A percentile compares a stretch with the other conserved stretches of the same genome.
These are phyloP conservation scores for Lethrus apterus DNA, from an alignment of 1,140 invertebrate genomes.

Conservation along the genomic window DNA sequence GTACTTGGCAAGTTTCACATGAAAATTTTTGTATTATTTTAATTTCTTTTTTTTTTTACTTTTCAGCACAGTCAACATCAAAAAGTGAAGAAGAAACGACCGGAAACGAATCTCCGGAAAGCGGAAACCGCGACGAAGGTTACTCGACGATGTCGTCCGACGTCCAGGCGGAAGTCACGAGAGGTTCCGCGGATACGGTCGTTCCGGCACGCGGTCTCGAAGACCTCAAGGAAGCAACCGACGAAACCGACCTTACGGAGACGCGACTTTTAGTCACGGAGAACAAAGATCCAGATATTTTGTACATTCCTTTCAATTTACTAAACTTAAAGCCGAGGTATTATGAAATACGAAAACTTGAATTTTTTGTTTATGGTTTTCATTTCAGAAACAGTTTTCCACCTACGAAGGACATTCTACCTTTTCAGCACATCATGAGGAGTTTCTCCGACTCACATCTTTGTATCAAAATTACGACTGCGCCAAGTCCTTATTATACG, in stretches of 20 bases:
- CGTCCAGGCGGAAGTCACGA: slow-evolving; percentile 59
- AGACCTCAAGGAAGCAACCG: slow-evolving; percentile 63
- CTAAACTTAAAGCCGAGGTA: slow-evolving; percentile 52
- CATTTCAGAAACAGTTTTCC: slow-evolving; percentile 57
- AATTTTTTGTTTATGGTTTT: slow-evolving; percentile 1
- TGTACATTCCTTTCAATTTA: slow-evolving; percentile 61
- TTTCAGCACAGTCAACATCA: slow-evolving; percentile 34
- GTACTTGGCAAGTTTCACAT: slow-evolving; percentile 26
- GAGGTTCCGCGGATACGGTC: slow-evolving; percentile 38
- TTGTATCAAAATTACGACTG: slow-evolving; percentile 56
- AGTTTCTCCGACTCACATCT: slow-evolving; percentile 67
- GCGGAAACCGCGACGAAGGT: slow-evolving; percentile 74
- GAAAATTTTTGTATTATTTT: background rate
- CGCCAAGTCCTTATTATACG: slow-evolving; percentile 45
- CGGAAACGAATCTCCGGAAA: slow-evolving; percentile 60
- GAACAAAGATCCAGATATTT: slow-evolving; percentile 56
- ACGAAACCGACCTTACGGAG: slow-evolving; percentile 55
- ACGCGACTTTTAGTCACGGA: slow-evolving; percentile 45
- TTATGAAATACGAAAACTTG: slow-evolving; percentile 1
- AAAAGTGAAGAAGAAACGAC: slow-evolving; percentile 51
- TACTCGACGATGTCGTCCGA: slow-evolving; percentile 88
- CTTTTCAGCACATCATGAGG: slow-evolving; percentile 62
- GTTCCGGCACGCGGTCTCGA: slow-evolving; percentile 54
- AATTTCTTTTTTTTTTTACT: background rate
- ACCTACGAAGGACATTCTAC: slow-evolving; percentile 55